phyloP scores from a whole-genome alignment of 2,113 vertebrate genomes.

The Poeciliopsis occidentalis region DNA sequence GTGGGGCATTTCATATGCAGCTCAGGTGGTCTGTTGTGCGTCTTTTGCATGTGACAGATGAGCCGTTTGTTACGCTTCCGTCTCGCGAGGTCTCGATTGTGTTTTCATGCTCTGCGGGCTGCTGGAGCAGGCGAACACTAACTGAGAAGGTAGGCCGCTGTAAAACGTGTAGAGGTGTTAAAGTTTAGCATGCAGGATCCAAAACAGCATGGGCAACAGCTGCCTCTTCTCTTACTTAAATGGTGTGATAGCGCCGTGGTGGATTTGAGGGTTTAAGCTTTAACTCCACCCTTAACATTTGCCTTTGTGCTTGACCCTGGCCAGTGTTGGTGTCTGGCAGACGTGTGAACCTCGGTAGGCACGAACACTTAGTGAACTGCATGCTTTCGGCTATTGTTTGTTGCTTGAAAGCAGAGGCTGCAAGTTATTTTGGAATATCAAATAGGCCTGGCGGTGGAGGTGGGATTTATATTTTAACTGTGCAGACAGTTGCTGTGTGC shows the following conservation, averaged over 20 bases:
- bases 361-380: neutral
- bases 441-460: neutral
- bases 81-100: neutral
- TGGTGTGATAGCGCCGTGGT: conserved; percentile 41
- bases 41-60: neutral
- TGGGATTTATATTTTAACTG: conserved; percentile 1
- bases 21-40: neutral
- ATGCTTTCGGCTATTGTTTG: neutral
- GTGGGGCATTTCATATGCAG: neutral
- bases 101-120: too few relatives aligned
- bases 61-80: neutral
- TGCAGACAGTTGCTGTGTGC: neutral
- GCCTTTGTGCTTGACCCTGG: conserved; percentile 19
- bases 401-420: neutral
- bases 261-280: conserved; percentile 63
- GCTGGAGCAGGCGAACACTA: neutral
- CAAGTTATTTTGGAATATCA: neutral
- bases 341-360: neutral
- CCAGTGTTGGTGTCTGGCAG: conserved; percentile 16
- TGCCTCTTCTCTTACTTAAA: conserved; percentile 36
- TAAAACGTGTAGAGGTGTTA: conserved; percentile 11
- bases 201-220: conserved; percentile 54
- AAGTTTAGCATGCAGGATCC: conserved; percentile 16
- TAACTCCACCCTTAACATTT: conserved; percentile 43
- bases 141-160: neutral